Conservation (phyloP, 2,113 vertebrate species). For the Phalacrocorax carbo region DNA sequence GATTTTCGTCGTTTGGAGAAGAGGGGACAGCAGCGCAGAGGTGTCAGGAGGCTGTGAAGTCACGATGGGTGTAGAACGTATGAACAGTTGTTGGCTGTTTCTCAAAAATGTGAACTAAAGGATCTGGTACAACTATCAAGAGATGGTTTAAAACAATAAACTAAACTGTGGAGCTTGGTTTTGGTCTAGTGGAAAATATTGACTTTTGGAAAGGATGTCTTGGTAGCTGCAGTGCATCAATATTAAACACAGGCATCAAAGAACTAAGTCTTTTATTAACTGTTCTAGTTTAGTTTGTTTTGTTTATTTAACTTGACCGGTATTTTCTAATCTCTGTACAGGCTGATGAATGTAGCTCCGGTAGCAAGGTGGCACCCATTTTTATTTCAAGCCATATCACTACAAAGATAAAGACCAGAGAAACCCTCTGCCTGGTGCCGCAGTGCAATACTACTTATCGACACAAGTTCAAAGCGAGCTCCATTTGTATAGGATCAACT, state of each 20-base stretch:
- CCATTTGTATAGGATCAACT: not conserved
- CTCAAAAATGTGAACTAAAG: not conserved
- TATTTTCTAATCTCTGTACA: not conserved
- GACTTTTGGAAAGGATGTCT: not conserved
- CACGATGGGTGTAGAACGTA: accelerated
- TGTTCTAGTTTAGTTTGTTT: not conserved
- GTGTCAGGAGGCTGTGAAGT: not conserved
- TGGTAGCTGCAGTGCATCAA: not conserved
- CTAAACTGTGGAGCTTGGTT: not conserved
- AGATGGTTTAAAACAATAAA: not conserved
- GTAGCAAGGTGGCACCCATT: not conserved
- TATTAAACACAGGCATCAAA: not conserved
- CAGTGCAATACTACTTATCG: not conserved
- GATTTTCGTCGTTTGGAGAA: accelerated
- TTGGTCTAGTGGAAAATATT: not conserved
- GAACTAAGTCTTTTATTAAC: not conserved
- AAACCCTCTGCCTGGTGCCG: not conserved
- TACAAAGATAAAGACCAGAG: not conserved
- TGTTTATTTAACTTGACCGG: not conserved
- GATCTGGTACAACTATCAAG: not conserved
- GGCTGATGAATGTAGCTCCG: not conserved
- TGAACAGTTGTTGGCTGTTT: accelerated
- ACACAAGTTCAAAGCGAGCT: not conserved
- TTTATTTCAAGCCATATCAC: not conserved
- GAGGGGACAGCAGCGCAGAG: not conserved